phyloP scores from a whole-genome alignment of 2,797 vertebrate species.

The Danionella dracula region DNA sequence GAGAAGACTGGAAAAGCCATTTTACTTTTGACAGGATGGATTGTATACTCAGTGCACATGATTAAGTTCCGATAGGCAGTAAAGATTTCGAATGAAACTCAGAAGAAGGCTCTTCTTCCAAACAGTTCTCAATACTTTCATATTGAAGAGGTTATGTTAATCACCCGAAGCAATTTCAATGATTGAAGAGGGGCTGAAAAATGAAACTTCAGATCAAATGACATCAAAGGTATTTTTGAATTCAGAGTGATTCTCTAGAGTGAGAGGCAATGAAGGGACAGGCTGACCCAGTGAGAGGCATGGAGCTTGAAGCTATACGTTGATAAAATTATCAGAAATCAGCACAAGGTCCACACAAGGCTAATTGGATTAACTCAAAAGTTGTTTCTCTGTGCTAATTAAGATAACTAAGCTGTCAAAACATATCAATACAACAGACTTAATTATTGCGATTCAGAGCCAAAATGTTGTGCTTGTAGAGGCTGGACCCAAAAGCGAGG shows the following conservation, averaged over 20 bases:
- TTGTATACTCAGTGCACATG: background rate
- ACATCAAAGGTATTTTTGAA: background rate
- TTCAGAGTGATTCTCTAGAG: background rate
- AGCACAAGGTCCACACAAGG: background rate
- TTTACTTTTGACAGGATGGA: background rate
- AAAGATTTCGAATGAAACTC: background rate
- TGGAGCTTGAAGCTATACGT: background rate
- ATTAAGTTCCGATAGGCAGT: background rate
- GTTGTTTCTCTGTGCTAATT: too few species aligned
- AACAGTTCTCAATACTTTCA: background rate
- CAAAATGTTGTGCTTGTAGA: too few species aligned
- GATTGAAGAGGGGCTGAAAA: background rate
- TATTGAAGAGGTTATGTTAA: background rate
- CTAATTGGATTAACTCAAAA: too few species aligned
- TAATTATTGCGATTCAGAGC: too few species aligned
- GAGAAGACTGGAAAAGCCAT: background rate
- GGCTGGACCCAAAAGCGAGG: too few species aligned
- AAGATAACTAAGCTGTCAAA: too few species aligned
- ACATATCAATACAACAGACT: too few species aligned
- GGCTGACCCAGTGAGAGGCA: background rate
- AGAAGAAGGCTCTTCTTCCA: background rate
- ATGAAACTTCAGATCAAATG: background rate
- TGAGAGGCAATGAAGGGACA: background rate
- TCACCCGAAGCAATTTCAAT: background rate
- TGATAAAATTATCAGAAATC: slow-evolving; percentile 3